Conservation (phyloP, 2,888 invertebrate genomes). For the Diadegma fenestrale region DNA sequence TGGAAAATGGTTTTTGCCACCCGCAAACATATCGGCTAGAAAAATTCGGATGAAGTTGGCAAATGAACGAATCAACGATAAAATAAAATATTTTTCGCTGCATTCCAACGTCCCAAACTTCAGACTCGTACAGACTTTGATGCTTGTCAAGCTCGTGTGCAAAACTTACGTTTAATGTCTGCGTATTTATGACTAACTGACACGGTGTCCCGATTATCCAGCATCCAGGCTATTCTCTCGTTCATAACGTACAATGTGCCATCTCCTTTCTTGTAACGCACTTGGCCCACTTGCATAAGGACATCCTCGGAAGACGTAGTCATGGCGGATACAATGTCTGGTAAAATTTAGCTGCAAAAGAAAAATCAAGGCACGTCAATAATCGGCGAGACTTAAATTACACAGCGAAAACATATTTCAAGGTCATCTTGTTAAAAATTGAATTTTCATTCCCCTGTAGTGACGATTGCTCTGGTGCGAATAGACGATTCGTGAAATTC, state of each 20-base stretch:
- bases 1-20: no score
- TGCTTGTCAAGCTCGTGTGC: background rate
- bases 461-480: background rate
- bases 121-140: no score
- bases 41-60: no score
- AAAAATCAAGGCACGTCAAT: constrained; percentile 2
- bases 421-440: background rate
- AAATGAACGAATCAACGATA: no score
- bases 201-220: constrained; percentile 96
- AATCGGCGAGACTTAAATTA: background rate
- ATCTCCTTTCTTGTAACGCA: constrained; percentile 98
- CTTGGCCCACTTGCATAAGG: constrained; percentile 95
- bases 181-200: constrained; percentile 97
- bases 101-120: no score
- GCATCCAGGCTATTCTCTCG: constrained; percentile 98
- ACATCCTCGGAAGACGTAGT: constrained; percentile 98
- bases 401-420: background rate
- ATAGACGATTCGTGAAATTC: no score
- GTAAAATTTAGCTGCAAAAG: constrained; percentile 75
- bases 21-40: no score
- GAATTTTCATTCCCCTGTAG: background rate
- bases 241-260: constrained; percentile 98
- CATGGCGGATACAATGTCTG: constrained; percentile 86
- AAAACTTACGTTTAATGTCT: constrained; percentile 95
- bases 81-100: no score